Evolutionary conservation across 2,113 vertebrate species (phyloP).

Genomic region (Strigops habroptila): DNA sequence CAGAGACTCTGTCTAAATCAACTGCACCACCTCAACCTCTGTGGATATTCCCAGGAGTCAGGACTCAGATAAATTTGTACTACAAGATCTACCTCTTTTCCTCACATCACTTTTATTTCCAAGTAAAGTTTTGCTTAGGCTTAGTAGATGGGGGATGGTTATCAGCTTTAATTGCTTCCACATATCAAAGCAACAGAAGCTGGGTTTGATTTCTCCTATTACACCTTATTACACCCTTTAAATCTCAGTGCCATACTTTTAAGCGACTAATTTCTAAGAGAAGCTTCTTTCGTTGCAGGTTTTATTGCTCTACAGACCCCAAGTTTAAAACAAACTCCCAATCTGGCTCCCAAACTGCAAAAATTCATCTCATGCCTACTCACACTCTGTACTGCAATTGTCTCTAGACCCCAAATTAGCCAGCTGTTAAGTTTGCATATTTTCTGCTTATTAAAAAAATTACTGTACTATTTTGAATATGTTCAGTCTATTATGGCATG

Average conservation of each 20-base stretch:
- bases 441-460: constrained; percentile 96
- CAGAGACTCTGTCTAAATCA: neutral
- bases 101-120: neutral
- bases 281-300: constrained; percentile 34
- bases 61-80: neutral
- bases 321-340: constrained; percentile 59
- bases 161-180: constrained; percentile 29
- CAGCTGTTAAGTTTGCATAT: constrained; percentile 85
- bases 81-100: neutral
- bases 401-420: constrained; percentile 80
- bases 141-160: neutral
- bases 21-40: neutral
- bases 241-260: neutral
- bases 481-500: constrained; percentile 82
- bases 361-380: constrained; percentile 18
- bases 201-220: constrained; percentile 7
- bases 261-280: neutral
- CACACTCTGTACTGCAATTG: constrained; percentile 41
- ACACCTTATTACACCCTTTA: neutral
- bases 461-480: constrained; percentile 74
- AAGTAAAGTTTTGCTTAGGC: neutral
- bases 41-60: neutral
- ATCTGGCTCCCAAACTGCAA: constrained; percentile 56
- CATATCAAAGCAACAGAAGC: neutral
- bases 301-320: constrained; percentile 39